Base-by-base conservation (phyloP, 1,140 invertebrate genomes). In the Melanaphis sacchari region DNA sequence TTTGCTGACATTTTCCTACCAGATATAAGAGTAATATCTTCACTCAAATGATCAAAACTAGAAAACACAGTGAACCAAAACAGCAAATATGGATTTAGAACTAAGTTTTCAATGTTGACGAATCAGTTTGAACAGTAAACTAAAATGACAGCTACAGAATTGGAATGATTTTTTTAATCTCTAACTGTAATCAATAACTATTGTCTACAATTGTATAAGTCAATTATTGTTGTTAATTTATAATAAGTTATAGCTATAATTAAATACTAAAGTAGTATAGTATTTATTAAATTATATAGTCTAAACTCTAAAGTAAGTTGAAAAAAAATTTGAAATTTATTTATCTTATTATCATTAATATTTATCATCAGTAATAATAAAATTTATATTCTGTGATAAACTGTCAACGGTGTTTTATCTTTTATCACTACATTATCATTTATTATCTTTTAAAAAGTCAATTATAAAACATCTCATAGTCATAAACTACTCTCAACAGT, bases 1-100 rank as follows among this genome's bases (percentile, higher is more conserved):
- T 85, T 93, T 18, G 94, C 26, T 11, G n/a, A 24, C 36, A 81
- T 90, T 49, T 93, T 94, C 5, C 36, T 87, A 11, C 91, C 59
- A 43, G 21, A n/a, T 66, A 49, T 31, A 85, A 40, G 5, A 38
- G 41, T n/a, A 38, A 36, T 38, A 81, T 81, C 43, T 81, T 49
- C 38, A 91, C n/a, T 91, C n/a, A 38, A 82, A 49, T 24, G 2
- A 91, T 46, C 26, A 91, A 91, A 91, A n/a, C 2, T 90, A 38
- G 41, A 91, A 91, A 91, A 82, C 11, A 91, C 36, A 38, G 36
- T 31, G 8, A 22, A 91, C 89, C 52, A 90, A 66, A 90, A 90
- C 26, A 90, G 43, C 11, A 90, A 1, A 59, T 22, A 40, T 22
- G 7, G 15, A n/a, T 31, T 40, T 21, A 41, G 8, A 66, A 41